Percentiles rank a stretch among this genome's conserved stretches.
These are phyloP conservation scores for Nomada flava DNA, from an alignment of 2,888 invertebrate species.

Conservation along the genomic window DNA sequence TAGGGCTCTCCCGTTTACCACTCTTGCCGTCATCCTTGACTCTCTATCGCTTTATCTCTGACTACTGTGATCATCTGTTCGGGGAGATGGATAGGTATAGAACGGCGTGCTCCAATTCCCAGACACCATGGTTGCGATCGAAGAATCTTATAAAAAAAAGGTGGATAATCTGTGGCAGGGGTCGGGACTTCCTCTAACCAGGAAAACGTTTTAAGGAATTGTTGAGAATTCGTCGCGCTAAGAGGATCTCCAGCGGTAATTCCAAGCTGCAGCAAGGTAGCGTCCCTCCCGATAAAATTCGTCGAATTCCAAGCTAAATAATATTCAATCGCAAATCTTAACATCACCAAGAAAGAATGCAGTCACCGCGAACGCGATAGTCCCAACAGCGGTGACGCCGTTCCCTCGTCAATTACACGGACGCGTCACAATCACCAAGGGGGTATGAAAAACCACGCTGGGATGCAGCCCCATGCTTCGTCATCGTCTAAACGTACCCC, in stretches of 20 bases:
- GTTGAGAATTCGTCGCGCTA: too few species aligned
- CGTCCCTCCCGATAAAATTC: too few species aligned
- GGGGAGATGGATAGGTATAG: slow-evolving; percentile 62
- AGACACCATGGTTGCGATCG: slow-evolving; percentile 2
- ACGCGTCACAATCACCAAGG: slow-evolving; percentile 24
- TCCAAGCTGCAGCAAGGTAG: too few species aligned
- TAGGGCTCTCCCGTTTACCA: slow-evolving; percentile 40
- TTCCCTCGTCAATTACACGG: slow-evolving; percentile 42
- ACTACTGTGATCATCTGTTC: slow-evolving; percentile 59
- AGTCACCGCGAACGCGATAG: not conserved
- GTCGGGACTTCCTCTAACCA: not conserved
- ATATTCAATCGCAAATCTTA: not conserved
- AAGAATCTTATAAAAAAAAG: slow-evolving; percentile 20
- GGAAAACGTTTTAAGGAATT: not conserved
- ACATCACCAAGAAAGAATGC: not conserved
- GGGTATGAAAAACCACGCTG: not conserved
- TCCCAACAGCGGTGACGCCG: too few species aligned
- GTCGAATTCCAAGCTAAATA: too few species aligned
- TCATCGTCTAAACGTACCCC: slow-evolving; percentile 58
- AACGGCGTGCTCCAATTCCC: slow-evolving; percentile 23
- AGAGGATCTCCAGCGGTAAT: too few species aligned
- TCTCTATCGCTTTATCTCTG: slow-evolving; percentile 57
- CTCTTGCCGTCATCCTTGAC: not conserved
- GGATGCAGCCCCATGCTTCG: slow-evolving; percentile 54
- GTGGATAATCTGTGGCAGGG: slow-evolving; percentile 7